These are phyloP conservation scores for Drosophila fungiperda DNA, from an alignment of 2,888 invertebrate species.

Conservation along the genomic window DNA sequence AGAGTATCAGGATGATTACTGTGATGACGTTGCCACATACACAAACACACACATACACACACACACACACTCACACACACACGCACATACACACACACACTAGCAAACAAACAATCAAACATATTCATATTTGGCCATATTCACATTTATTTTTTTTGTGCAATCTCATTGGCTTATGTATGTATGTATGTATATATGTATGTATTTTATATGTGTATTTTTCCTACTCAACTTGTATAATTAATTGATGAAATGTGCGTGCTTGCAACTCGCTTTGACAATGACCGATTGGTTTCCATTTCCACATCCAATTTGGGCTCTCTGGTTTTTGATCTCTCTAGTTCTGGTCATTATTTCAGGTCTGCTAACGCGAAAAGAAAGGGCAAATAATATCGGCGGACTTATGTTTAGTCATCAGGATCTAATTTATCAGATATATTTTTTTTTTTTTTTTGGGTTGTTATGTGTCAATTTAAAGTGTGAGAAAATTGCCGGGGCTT, in stretches of 20 bases:
- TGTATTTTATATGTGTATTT: not conserved
- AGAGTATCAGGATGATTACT: slow-evolving; percentile 76
- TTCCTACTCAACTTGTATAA: slow-evolving; percentile 57
- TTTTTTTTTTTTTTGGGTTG: slow-evolving; percentile 36
- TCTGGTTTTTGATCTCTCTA: slow-evolving; percentile 12
- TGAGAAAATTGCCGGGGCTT: slow-evolving; percentile 68
- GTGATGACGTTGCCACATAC: slow-evolving; percentile 80
- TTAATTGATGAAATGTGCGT: slow-evolving; percentile 83
- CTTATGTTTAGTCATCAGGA: slow-evolving; percentile 79
- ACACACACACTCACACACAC: not conserved
- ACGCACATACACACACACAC: not conserved
- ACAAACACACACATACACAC: slow-evolving; percentile 2
- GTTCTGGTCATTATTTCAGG: slow-evolving; percentile 25
- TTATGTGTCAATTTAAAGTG: slow-evolving; percentile 81
- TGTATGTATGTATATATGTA: not conserved
- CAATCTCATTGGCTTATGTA: slow-evolving; percentile 56
- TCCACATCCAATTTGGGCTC: slow-evolving; percentile 35
- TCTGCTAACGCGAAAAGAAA: not conserved
- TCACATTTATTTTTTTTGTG: slow-evolving; percentile 60
- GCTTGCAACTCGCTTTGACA: slow-evolving; percentile 70
- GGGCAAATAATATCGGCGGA: not conserved
- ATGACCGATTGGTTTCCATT: slow-evolving; percentile 80
- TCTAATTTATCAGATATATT: slow-evolving; percentile 75
- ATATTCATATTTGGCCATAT: slow-evolving; percentile 47
- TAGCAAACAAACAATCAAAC: slow-evolving; percentile 9